phyloP scores from a whole-genome alignment of 2,113 vertebrate species.

The Pipra filicauda region DNA sequence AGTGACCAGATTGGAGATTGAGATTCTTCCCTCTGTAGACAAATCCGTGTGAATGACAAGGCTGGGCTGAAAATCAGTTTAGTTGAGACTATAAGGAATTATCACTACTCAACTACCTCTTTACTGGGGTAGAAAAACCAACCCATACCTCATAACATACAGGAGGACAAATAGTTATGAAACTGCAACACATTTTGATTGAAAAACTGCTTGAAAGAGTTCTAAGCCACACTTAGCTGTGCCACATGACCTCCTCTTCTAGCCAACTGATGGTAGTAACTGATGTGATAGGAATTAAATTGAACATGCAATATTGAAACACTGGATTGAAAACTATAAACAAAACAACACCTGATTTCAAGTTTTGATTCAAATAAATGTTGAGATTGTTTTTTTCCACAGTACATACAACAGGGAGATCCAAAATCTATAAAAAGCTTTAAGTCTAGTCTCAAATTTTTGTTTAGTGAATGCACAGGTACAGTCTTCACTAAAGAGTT shows the following conservation, averaged over 20 bases:
- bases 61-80: not conserved
- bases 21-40: not conserved
- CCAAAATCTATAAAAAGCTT: not conserved
- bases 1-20: not conserved
- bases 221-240: not conserved
- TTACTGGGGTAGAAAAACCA: fast-evolving
- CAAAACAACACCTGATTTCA: not conserved
- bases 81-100: not conserved
- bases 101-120: not conserved
- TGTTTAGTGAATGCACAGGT: not conserved
- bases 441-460: not conserved
- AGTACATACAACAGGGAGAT: not conserved
- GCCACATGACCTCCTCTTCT: not conserved
- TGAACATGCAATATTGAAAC: not conserved
- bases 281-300: not conserved
- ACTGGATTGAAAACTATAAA: not conserved
- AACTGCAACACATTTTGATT: not conserved
- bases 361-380: not conserved
- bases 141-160: not conserved
- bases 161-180: not conserved
- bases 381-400: not conserved
- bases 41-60: not conserved
- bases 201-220: not conserved
- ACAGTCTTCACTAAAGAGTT: not conserved
- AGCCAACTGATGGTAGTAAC: not conserved